phyloP scores from a whole-genome alignment of 2,888 invertebrate genomes.

The Anthophora plumipes region DNA sequence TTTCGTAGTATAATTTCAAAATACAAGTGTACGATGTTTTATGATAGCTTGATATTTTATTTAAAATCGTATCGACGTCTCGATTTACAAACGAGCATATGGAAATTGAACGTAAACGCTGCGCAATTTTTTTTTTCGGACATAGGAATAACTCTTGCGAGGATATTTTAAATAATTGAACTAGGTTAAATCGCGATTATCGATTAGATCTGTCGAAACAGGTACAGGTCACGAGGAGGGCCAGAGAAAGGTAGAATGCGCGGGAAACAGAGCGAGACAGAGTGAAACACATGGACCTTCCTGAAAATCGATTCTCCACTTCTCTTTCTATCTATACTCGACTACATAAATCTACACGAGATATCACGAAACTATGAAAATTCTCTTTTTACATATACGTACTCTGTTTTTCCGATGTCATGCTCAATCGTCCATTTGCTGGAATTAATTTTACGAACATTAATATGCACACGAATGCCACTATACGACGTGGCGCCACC shows the following conservation, averaged over 20 bases:
- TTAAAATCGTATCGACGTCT: neutral
- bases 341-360: constrained; percentile 4
- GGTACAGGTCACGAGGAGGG: constrained; percentile 1
- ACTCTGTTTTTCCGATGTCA: neutral
- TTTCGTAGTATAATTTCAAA: neutral
- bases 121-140: no score
- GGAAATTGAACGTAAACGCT: neutral
- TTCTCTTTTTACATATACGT: neutral
- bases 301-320: constrained; percentile 20
- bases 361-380: constrained; percentile 9
- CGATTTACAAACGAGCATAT: neutral
- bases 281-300: neutral
- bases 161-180: neutral
- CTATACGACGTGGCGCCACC: constrained; percentile 22
- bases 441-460: constrained; percentile 5
- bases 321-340: neutral
- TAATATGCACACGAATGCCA: neutral
- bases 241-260: neutral
- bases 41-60: neutral
- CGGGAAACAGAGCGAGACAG: neutral
- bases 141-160: neutral
- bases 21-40: neutral
- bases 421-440: neutral
- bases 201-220: constrained; percentile 15
- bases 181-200: constrained; percentile 22